These are phyloP conservation scores for Eupeodes latifasciatus DNA, from an alignment of 2,888 invertebrate species.

Conservation along the genomic window DNA sequence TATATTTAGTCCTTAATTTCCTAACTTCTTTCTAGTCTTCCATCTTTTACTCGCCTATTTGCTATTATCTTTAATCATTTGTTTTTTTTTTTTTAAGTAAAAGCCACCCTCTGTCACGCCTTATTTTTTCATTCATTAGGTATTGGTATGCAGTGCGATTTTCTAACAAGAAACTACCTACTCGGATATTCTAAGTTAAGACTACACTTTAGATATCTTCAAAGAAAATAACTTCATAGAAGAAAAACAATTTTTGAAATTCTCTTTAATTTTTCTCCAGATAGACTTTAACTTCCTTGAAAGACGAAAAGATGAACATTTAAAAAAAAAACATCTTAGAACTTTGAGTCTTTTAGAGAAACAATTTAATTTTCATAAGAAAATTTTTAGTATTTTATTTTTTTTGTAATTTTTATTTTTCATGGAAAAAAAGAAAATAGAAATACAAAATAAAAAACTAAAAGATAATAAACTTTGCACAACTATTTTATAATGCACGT, in stretches of 20 bases:
- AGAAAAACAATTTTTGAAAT: background rate
- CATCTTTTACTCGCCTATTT: too few relatives aligned
- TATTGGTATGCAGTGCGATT: too few relatives aligned
- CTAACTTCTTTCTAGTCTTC: too few relatives aligned
- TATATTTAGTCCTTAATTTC: too few relatives aligned
- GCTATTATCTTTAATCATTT: too few relatives aligned
- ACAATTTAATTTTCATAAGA: conserved; percentile 68
- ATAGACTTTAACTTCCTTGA: background rate
- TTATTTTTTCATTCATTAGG: too few relatives aligned
- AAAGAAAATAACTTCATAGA: background rate
- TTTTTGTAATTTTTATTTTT: background rate
- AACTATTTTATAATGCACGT: conserved; percentile 57
- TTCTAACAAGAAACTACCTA: too few relatives aligned
- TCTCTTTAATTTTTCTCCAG: background rate
- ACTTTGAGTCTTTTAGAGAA: conserved; percentile 32
- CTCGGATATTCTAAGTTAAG: too few relatives aligned
- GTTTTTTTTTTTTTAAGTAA: too few relatives aligned
- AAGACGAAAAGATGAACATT: background rate
- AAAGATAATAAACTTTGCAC: conserved; percentile 44
- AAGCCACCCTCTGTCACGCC: too few relatives aligned
- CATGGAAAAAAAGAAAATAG: background rate
- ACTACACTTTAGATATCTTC: too few relatives aligned
- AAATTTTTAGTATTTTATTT: conserved; percentile 5
- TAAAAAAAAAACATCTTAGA: background rate
- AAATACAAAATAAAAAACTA: background rate